A percentile compares a stretch with the other conserved stretches of the same genome.
Conservation (phyloP, 1,140 invertebrate genomes). For the Patella vulgata region DNA sequence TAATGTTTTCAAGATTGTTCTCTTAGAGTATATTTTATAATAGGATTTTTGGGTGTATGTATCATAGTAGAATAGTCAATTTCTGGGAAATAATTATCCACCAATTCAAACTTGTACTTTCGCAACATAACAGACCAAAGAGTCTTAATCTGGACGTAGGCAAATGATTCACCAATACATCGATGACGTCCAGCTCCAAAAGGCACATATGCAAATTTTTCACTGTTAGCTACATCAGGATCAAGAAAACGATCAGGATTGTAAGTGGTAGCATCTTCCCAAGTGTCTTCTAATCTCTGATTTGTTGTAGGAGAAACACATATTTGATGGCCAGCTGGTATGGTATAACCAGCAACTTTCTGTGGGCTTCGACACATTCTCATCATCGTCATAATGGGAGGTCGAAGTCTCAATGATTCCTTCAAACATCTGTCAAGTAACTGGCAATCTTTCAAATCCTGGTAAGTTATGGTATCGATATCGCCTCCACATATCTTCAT, state of each 20-base stretch:
- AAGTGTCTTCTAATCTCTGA: constrained; percentile 46
- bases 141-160: constrained; percentile 61
- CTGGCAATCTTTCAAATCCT: constrained; percentile 47
- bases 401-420: constrained; percentile 55
- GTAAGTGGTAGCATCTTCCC: constrained; percentile 42
- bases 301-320: constrained; percentile 61
- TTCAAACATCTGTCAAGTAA: constrained; percentile 55
- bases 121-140: constrained; percentile 47
- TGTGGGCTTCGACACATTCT: constrained; percentile 49
- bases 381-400: constrained; percentile 62
- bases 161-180: constrained; percentile 61
- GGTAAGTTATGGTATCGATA: constrained; percentile 41
- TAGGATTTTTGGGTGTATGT: constrained; percentile 51
- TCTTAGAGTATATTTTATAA: constrained; percentile 44
- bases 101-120: constrained; percentile 49
- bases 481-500: constrained; percentile 29
- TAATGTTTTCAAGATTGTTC: too few relatives aligned
- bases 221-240: constrained; percentile 41
- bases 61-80: constrained; percentile 56
- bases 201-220: constrained; percentile 58
- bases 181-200: constrained; percentile 60
- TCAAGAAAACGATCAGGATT: constrained; percentile 54
- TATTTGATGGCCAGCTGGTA: constrained; percentile 57
- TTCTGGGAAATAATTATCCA: constrained; percentile 50
- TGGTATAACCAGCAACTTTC: constrained; percentile 50